These are phyloP conservation scores for Porites australiensis DNA, from an alignment of 64 coral and sea anemone genomes.

Conservation along the genomic window DNA sequence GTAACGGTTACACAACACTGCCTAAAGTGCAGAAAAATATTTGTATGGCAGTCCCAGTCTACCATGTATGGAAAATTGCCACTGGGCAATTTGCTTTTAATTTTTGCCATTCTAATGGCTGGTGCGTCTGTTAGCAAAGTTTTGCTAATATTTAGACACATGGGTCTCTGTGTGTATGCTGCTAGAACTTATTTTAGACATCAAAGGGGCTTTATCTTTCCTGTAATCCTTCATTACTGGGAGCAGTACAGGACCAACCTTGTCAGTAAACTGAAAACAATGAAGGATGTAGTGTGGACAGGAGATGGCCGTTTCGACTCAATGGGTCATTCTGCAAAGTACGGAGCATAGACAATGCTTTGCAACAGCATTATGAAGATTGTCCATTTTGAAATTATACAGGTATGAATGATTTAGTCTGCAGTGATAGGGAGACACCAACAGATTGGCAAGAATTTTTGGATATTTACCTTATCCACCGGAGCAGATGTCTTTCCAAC, in stretches of 20 bases:
- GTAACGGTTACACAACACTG: conserved; percentile 32
- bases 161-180: conserved; percentile 16
- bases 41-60: conserved; percentile 39
- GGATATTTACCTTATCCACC: no score
- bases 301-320: conserved; percentile 50
- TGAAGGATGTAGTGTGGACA: conserved; percentile 10
- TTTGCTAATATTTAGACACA: conserved; percentile 24
- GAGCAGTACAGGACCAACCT: conserved; percentile 6
- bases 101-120: conserved; percentile 43
- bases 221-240: conserved; percentile 10
- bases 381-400: conserved; percentile 64
- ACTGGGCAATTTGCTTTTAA: conserved; percentile 37
- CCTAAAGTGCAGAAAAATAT: background rate
- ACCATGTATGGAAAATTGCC: conserved; percentile 17
- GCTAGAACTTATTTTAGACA: conserved; percentile 17
- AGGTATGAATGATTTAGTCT: conserved; percentile 19
- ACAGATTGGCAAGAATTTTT: no score
- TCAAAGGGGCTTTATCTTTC: conserved; percentile 9
- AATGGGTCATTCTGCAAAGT: conserved; percentile 42
- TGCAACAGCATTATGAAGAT: conserved; percentile 48
- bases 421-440: no score
- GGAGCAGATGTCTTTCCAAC: no score
- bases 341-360: conserved; percentile 50
- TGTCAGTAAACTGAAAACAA: background rate
- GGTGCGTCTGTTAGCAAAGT: conserved; percentile 39